phyloP scores from a whole-genome alignment of 1,140 invertebrate species.

The Panagrolaimus sp. region DNA sequence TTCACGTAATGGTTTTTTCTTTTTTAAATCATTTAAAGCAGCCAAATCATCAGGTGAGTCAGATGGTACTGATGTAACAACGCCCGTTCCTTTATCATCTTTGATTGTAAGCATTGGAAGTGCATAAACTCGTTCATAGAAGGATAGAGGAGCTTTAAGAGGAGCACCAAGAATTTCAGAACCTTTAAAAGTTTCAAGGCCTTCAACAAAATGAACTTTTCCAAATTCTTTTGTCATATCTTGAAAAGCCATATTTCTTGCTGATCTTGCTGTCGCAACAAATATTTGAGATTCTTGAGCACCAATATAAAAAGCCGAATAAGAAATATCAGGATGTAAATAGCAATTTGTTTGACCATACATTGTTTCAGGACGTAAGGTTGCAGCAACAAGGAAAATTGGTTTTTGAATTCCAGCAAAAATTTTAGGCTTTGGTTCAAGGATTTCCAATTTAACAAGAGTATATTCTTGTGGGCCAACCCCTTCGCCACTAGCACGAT shows the following conservation, averaged over 20 bases:
- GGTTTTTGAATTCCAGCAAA: slow-evolving; percentile 58
- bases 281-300: slow-evolving; percentile 71
- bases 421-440: slow-evolving; percentile 63
- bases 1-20: slow-evolving; percentile 81
- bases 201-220: slow-evolving; percentile 68
- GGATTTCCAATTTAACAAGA: slow-evolving; percentile 79
- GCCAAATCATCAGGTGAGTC: slow-evolving; percentile 98
- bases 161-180: slow-evolving; percentile 71
- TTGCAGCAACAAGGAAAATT: slow-evolving; percentile 89
- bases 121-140: slow-evolving; percentile 78
- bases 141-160: slow-evolving; percentile 76
- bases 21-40: slow-evolving; percentile 86
- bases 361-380: slow-evolving; percentile 96
- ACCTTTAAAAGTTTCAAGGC: slow-evolving; percentile 61
- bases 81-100: slow-evolving; percentile 91
- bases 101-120: slow-evolving; percentile 97
- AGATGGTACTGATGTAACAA: slow-evolving; percentile 95
- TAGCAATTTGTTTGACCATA: slow-evolving; percentile 99
- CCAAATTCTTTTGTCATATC: slow-evolving; percentile 78
- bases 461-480: slow-evolving; percentile 97
- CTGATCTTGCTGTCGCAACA: slow-evolving; percentile 78
- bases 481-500: slow-evolving; percentile 87
- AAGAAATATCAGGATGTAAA: slow-evolving; percentile 84
- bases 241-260: slow-evolving; percentile 92
- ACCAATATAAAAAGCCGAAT: slow-evolving; percentile 52